Evolutionary conservation across 2,113 vertebrate species (phyloP).

Genomic region (Excalfactoria chinensis): DNA sequence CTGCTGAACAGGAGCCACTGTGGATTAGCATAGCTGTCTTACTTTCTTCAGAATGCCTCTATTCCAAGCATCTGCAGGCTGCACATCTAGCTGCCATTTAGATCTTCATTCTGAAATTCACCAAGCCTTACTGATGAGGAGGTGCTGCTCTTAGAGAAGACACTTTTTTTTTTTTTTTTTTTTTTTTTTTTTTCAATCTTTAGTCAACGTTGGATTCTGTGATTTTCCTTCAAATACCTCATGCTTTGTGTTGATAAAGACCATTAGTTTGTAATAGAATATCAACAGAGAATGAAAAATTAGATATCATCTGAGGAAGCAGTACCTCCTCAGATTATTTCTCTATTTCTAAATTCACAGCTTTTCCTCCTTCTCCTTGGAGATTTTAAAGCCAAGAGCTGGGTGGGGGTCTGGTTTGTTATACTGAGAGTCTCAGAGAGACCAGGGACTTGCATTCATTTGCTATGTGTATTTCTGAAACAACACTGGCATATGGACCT

Average conservation of each 20-base stretch:
- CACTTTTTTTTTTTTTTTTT: neutral
- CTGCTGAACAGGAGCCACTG: conserved; percentile 66
- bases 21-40: conserved; percentile 64
- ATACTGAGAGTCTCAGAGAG: neutral
- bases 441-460: neutral
- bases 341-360: neutral
- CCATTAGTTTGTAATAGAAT: neutral
- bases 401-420: neutral
- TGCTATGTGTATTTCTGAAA: neutral
- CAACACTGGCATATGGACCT: neutral
- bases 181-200: neutral
- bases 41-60: conserved; percentile 24
- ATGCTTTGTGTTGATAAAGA: neutral
- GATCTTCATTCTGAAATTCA: conserved; percentile 12
- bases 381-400: neutral
- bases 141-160: neutral
- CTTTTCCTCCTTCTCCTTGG: neutral
- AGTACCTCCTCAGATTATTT: neutral
- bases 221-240: neutral
- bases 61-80: conserved; percentile 32
- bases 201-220: neutral
- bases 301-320: neutral
- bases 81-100: conserved; percentile 42
- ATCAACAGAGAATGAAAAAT: neutral
- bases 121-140: neutral